These are phyloP conservation scores for Noctuana brunneofusca DNA, from an alignment of 2,888 invertebrate species.

Conservation along the genomic window DNA sequence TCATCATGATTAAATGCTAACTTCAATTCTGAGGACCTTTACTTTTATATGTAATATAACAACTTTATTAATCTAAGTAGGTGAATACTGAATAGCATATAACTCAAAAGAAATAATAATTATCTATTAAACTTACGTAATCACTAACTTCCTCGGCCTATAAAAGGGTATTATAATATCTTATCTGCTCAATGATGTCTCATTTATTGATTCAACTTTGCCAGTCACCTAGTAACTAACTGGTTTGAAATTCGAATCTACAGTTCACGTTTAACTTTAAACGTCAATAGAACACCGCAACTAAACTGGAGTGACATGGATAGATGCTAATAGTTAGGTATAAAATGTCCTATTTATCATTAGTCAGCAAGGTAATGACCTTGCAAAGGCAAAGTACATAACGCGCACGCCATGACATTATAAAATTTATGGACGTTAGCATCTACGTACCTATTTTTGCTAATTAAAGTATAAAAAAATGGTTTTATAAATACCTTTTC, in stretches of 20 bases:
- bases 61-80: background rate
- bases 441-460: background rate
- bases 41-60: no score
- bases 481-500: no score
- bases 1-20: no score
- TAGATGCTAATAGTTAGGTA: slow-evolving; percentile 2
- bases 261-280: slow-evolving; percentile 17
- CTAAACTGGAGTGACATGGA: slow-evolving; percentile 2
- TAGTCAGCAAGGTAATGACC: slow-evolving; percentile 18
- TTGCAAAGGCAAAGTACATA: slow-evolving; percentile 14
- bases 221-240: slow-evolving; percentile 12
- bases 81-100: background rate
- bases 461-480: background rate
- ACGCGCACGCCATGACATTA: background rate
- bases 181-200: slow-evolving; percentile 9
- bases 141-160: background rate
- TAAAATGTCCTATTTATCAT: slow-evolving; percentile 7
- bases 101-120: background rate
- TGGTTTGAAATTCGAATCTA: background rate
- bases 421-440: background rate
- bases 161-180: background rate
- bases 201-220: slow-evolving; percentile 15
- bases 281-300: slow-evolving; percentile 12
- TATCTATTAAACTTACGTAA: slow-evolving; percentile 10
- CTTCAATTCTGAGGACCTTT: no score